Evolutionary conservation across 2,888 invertebrate genomes (phyloP).

Genomic region (Bombyx huttoni): DNA sequence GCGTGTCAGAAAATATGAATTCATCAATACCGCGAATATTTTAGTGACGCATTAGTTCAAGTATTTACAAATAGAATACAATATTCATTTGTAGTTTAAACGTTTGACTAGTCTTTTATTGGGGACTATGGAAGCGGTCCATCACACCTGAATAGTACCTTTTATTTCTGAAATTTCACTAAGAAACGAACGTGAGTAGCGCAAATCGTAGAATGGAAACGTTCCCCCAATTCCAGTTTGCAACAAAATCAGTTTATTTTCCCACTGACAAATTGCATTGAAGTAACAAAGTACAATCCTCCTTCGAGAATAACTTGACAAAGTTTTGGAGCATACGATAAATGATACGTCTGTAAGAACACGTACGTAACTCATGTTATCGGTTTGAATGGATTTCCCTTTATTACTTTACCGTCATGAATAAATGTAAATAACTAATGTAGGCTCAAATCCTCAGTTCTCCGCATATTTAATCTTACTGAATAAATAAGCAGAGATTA

Average conservation of each 20-base stretch:
- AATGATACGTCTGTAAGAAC: slow-evolving; percentile 13
- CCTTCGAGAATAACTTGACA: slow-evolving; percentile 45
- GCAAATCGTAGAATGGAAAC: slow-evolving; percentile 15
- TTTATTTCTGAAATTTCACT: neutral
- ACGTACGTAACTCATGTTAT: neutral
- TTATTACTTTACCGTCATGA: neutral
- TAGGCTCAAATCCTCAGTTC: neutral
- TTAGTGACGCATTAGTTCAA: no score
- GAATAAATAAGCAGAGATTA: no score
- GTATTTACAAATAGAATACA: no score
- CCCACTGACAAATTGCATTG: slow-evolving; percentile 59
- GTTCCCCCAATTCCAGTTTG: slow-evolving; percentile 65
- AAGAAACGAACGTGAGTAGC: neutral
- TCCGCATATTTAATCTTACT: no score
- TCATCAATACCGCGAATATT: no score
- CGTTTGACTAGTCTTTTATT: no score
- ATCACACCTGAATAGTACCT: neutral
- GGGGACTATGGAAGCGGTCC: no score
- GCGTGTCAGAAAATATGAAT: no score
- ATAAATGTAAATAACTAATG: slow-evolving; percentile 1
- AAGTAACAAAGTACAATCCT: slow-evolving; percentile 54
- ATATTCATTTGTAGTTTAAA: no score
- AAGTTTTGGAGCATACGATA: slow-evolving; percentile 32
- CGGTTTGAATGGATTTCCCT: neutral
- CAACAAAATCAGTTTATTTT: slow-evolving; percentile 66